These are phyloP conservation scores for Prenolepis imparis DNA, from an alignment of 2,888 invertebrate genomes.

Conservation along the genomic window DNA sequence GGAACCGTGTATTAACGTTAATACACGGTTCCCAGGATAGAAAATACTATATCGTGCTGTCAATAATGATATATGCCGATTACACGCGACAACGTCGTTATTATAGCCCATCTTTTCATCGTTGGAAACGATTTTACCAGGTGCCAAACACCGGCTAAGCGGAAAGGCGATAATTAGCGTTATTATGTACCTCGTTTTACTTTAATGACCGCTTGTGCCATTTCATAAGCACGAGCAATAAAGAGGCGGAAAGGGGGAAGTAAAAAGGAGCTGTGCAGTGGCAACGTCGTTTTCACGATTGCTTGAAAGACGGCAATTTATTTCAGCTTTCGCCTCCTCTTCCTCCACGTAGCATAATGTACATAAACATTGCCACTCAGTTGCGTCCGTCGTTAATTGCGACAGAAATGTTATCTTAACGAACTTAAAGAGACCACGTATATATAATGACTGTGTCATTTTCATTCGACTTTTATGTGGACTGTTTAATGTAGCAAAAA, in stretches of 20 bases:
- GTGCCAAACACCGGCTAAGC: constrained; percentile 44
- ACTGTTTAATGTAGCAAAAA: constrained; percentile 1
- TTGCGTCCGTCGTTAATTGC: constrained; percentile 24
- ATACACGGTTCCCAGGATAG: constrained; percentile 64
- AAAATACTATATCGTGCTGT: constrained; percentile 63
- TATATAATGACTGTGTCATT: neutral
- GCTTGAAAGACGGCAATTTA: constrained; percentile 45
- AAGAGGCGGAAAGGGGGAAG: neutral
- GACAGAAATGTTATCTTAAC: constrained; percentile 30
- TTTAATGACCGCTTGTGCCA: constrained; percentile 41
- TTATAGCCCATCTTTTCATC: constrained; percentile 52
- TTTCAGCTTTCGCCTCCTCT: constrained; percentile 38
- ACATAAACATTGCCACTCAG: constrained; percentile 29
- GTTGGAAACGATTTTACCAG: constrained; percentile 49
- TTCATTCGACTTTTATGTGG: neutral
- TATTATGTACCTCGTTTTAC: constrained; percentile 43
- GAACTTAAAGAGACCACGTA: constrained; percentile 9
- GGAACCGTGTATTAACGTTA: constrained; percentile 75
- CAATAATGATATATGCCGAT: constrained; percentile 66
- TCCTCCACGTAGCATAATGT: constrained; percentile 27
- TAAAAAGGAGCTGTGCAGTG: constrained; percentile 45
- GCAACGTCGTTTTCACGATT: constrained; percentile 43
- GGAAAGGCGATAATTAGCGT: constrained; percentile 59
- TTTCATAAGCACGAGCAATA: constrained; percentile 33
- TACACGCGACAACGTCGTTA: constrained; percentile 59